Conservation (phyloP, 2,888 invertebrate genomes). For the Scrobipalpa costella region DNA sequence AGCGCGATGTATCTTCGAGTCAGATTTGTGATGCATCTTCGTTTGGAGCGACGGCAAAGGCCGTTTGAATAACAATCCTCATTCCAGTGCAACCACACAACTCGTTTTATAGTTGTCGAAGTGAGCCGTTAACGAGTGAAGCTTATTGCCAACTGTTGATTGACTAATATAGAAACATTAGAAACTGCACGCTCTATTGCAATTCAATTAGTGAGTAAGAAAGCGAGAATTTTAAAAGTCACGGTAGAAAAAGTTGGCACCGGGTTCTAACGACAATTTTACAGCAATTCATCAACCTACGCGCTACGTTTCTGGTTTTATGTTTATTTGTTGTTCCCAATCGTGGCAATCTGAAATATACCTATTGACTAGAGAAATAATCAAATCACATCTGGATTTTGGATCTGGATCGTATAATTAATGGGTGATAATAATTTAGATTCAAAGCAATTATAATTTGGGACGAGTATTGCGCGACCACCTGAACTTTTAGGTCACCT, state of each 20-base stretch:
- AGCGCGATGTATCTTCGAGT: conserved; percentile 17
- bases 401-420: background rate
- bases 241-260: conserved; percentile 21
- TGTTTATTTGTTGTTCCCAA: conserved; percentile 19
- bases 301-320: conserved; percentile 19
- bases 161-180: conserved; percentile 25
- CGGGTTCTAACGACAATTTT: conserved; percentile 16
- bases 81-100: background rate
- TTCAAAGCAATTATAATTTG: background rate
- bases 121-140: conserved; percentile 3
- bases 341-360: conserved; percentile 1
- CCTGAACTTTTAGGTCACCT: conserved; percentile 7
- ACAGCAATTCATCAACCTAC: conserved; percentile 20
- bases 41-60: conserved; percentile 18
- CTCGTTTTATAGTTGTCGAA: conserved; percentile 12
- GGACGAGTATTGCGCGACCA: conserved; percentile 1
- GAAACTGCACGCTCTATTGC: conserved; percentile 23
- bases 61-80: conserved; percentile 11
- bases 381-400: background rate
- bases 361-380: background rate
- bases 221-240: conserved; percentile 20
- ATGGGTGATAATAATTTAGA: background rate
- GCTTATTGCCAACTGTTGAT: conserved; percentile 23
- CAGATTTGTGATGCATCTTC: conserved; percentile 10
- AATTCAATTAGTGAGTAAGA: conserved; percentile 25